phyloP scores from a whole-genome alignment of 1,140 invertebrate species.

The Lutraria rhynchaena region DNA sequence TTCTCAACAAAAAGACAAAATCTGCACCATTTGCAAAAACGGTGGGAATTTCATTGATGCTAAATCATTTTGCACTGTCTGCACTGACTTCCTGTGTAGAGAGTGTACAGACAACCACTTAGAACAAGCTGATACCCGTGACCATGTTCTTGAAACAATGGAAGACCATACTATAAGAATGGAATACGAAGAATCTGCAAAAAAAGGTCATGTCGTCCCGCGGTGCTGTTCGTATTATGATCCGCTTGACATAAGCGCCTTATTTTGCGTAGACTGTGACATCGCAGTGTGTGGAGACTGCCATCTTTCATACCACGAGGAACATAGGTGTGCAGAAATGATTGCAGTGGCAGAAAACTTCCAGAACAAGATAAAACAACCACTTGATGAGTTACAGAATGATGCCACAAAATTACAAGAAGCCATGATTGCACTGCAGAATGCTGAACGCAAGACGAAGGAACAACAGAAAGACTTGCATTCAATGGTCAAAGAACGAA shows the following conservation, averaged over 20 bases:
- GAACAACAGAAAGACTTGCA: constrained; percentile 67
- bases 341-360: constrained; percentile 74
- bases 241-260: constrained; percentile 73
- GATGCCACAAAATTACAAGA: constrained; percentile 66
- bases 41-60: constrained; percentile 67
- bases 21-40: constrained; percentile 68
- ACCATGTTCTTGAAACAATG: constrained; percentile 68
- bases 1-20: constrained; percentile 53
- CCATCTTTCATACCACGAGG: constrained; percentile 63
- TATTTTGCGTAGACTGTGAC: constrained; percentile 78
- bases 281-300: constrained; percentile 73
- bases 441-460: constrained; percentile 57
- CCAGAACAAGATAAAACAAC: constrained; percentile 74
- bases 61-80: constrained; percentile 69
- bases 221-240: constrained; percentile 74
- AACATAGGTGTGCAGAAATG: constrained; percentile 76
- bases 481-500: constrained; percentile 66
- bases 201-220: constrained; percentile 55
- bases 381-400: constrained; percentile 69
- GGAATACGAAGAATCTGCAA: constrained; percentile 45
- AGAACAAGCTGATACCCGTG: constrained; percentile 59
- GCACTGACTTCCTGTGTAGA: constrained; percentile 72
- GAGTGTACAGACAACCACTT: constrained; percentile 60
- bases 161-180: constrained; percentile 54
- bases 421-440: constrained; percentile 63